These are phyloP conservation scores for Ibycter americanus DNA, from an alignment of 2,797 vertebrate genomes.

Conservation along the genomic window DNA sequence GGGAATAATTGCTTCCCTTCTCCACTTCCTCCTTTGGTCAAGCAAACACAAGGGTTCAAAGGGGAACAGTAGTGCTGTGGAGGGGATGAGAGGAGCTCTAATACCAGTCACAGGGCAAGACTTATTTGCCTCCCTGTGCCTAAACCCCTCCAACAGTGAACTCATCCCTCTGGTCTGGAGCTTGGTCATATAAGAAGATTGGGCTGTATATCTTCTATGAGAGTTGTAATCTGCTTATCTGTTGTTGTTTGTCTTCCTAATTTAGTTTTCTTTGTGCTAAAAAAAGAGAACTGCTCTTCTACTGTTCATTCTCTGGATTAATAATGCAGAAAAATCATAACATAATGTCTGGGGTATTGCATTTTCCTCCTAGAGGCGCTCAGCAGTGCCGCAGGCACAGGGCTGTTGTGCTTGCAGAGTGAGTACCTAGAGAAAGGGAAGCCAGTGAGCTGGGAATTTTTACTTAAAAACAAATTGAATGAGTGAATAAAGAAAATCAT, in stretches of 20 bases:
- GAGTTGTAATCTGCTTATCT: background rate
- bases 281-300: background rate
- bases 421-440: background rate
- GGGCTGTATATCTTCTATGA: background rate
- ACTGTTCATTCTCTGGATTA: background rate
- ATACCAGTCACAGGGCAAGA: background rate
- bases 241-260: background rate
- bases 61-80: background rate
- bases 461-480: conserved; percentile 6
- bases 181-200: background rate
- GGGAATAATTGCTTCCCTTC: background rate
- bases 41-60: background rate
- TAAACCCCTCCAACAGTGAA: background rate
- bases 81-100: background rate
- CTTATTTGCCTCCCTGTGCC: background rate
- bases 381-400: background rate
- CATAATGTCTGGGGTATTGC: background rate
- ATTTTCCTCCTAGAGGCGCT: background rate
- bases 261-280: background rate
- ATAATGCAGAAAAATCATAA: background rate
- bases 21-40: background rate
- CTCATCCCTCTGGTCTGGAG: background rate
- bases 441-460: background rate
- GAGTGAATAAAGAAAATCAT: conserved; percentile 19
- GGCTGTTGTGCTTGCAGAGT: accelerated